Conservation (phyloP, 2,888 invertebrate genomes). For the Phengaris arion region DNA sequence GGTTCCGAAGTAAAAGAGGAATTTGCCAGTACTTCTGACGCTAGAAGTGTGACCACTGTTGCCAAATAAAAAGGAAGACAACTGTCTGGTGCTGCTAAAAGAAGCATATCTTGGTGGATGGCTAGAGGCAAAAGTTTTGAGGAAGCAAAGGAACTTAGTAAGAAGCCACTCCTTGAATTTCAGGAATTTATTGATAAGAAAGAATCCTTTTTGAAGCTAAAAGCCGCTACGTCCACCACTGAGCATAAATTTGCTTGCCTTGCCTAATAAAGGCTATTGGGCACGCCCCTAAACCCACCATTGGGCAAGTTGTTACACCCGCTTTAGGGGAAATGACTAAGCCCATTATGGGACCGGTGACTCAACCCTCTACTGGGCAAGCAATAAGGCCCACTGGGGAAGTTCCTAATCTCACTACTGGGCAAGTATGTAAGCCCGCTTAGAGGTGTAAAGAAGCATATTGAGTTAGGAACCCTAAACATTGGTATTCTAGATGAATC, state of each 20-base stretch:
- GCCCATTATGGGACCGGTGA: background rate
- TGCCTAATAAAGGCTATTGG: background rate
- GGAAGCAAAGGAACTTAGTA: background rate
- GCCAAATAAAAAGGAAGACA: background rate
- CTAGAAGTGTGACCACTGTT: background rate
- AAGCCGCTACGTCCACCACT: background rate
- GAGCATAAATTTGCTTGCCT: too few species aligned
- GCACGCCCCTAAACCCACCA: background rate
- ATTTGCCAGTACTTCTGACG: background rate
- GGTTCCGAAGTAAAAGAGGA: background rate
- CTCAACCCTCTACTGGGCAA: background rate
- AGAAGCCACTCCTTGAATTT: background rate
- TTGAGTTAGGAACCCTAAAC: background rate
- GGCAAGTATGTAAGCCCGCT: background rate
- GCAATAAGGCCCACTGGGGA: background rate
- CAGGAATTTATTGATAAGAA: background rate
- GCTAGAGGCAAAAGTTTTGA: background rate
- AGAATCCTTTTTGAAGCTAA: background rate
- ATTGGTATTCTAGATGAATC: background rate
- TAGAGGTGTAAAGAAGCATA: background rate
- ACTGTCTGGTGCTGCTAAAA: background rate
- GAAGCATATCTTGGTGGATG: slow-evolving; percentile 6
- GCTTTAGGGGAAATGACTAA: background rate
- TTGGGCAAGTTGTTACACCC: background rate
- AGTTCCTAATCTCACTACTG: background rate